Percentiles rank a stretch among this genome's conserved stretches.
Evolutionary conservation across 2,797 vertebrate genomes (phyloP).

Genomic region (Uromys caudimaculatus): DNA sequence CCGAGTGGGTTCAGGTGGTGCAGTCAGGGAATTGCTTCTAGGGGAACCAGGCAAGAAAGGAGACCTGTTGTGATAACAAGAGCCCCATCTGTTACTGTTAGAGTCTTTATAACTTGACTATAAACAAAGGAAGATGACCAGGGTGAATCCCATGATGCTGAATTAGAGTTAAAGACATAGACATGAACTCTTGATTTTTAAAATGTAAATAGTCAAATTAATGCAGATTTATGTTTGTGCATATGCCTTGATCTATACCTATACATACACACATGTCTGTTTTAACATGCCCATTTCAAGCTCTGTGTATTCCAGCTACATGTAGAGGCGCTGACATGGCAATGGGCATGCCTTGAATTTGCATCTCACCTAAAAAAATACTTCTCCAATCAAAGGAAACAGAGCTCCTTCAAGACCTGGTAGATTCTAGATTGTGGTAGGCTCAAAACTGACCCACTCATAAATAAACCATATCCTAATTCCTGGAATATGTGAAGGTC

Average conservation of each 20-base stretch:
- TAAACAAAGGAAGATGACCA: background rate
- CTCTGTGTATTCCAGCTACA: background rate
- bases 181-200: constrained; percentile 23
- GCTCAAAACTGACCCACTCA: background rate
- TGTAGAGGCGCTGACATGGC: background rate
- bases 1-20: background rate
- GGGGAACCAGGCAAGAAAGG: background rate
- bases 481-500: background rate
- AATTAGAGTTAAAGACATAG: constrained; percentile 29
- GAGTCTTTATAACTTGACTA: background rate
- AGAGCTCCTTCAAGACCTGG: background rate
- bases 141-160: background rate
- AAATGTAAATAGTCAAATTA: background rate
- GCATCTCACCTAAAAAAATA: background rate
- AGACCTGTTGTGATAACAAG: background rate
- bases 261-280: background rate
- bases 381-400: background rate
- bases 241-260: background rate
- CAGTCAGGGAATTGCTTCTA: background rate
- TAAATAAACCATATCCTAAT: background rate
- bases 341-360: background rate
- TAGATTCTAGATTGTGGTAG: background rate
- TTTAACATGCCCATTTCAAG: background rate
- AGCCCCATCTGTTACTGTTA: background rate
- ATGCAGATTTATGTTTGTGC: background rate